These are phyloP conservation scores for Diadegma fenestrale DNA, from an alignment of 2,888 invertebrate genomes.

Conservation along the genomic window DNA sequence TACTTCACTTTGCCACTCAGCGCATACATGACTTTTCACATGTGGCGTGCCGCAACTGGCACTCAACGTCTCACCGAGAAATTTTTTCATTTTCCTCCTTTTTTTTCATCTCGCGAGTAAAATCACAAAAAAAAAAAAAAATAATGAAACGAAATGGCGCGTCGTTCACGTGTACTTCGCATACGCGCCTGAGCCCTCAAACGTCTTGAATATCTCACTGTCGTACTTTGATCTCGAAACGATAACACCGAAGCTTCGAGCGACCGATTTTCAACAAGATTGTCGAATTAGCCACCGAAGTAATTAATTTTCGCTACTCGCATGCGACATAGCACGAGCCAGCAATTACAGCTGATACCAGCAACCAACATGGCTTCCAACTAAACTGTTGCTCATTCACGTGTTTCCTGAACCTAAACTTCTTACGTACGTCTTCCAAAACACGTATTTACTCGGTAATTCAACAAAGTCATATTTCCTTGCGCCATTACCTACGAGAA, in stretches of 20 bases:
- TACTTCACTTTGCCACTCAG: slow-evolving; percentile 54
- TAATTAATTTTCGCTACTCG: slow-evolving; percentile 16
- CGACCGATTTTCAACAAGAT: not conserved
- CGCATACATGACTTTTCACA: slow-evolving; percentile 48
- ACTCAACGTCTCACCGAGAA: not conserved
- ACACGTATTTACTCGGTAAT: slow-evolving; percentile 4
- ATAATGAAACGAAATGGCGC: too few species aligned
- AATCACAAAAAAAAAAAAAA: not conserved
- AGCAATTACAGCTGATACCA: not conserved
- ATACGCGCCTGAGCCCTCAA: not conserved
- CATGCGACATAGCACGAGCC: slow-evolving; percentile 15
- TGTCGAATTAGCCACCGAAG: slow-evolving; percentile 5
- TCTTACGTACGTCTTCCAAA: not conserved
- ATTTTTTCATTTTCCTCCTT: not conserved
- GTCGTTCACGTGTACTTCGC: too few species aligned
- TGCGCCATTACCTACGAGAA: not conserved
- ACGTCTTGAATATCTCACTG: not conserved
- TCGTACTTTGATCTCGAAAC: not conserved
- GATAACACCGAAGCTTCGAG: not conserved
- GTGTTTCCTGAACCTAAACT: not conserved
- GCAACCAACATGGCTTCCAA: not conserved
- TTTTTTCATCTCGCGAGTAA: not conserved
- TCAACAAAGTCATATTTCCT: not conserved
- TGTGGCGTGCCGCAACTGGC: slow-evolving; percentile 10
- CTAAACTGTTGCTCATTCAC: slow-evolving; percentile 4